Evolutionary conservation across 1,140 invertebrate species (phyloP).

Genomic region (Aporrectodea caliginosa): DNA sequence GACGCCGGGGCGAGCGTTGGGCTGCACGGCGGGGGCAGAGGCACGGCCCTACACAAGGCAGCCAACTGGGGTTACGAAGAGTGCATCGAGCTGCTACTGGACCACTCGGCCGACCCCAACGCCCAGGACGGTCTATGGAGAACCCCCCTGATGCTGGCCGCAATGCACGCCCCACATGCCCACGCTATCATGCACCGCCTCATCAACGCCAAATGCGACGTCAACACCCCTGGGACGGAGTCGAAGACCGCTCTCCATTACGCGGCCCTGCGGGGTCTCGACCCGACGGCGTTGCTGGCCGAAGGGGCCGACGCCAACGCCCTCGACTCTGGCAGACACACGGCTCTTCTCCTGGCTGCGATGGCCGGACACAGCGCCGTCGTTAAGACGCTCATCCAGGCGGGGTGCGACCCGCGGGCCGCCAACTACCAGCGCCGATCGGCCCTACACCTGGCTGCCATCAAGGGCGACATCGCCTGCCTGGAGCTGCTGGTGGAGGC

Average conservation of each 20-base stretch:
- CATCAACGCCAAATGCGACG: conserved; percentile 17
- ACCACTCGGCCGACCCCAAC: conserved; percentile 86
- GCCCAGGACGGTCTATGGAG: conserved; percentile 84
- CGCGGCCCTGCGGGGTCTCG: conserved; percentile 69
- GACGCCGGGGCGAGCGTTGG: conserved; percentile 20
- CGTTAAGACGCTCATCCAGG: conserved; percentile 76
- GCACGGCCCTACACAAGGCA: conserved; percentile 94
- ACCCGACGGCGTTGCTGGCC: conserved; percentile 81
- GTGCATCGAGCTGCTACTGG: conserved; percentile 68
- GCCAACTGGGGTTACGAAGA: conserved; percentile 74
- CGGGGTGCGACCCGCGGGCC: conserved; percentile 85
- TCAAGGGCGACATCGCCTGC: conserved; percentile 83
- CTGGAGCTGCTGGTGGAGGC: conserved; percentile 81
- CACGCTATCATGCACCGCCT: conserved; percentile 10
- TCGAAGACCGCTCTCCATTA: conserved; percentile 22
- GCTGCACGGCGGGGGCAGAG: conserved; percentile 50
- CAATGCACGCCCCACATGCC: conserved; percentile 74
- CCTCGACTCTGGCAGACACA: conserved; percentile 63
- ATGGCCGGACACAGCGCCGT: conserved; percentile 89
- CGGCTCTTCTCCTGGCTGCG: conserved; percentile 87
- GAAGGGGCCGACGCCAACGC: conserved; percentile 85
- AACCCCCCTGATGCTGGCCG: conserved; percentile 83
- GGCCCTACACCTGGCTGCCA: conserved; percentile 81
- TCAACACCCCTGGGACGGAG: conserved; percentile 16
- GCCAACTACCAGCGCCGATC: conserved; percentile 89